phyloP scores from a whole-genome alignment of 2,113 vertebrate species.

The Pomatostomus ruficeps region DNA sequence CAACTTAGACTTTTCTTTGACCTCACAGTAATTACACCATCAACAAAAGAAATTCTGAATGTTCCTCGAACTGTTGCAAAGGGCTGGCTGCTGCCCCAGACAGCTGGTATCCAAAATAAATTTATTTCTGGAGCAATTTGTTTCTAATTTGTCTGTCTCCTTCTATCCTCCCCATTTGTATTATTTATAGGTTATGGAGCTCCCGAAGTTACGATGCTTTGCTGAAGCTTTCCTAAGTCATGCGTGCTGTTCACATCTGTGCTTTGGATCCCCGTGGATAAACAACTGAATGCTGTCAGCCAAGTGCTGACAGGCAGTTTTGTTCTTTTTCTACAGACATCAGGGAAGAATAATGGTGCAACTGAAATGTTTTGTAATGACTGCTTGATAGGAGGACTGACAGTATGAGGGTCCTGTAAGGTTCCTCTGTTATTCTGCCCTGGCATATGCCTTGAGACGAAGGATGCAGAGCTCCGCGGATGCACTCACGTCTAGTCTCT shows the following conservation, averaged over 20 bases:
- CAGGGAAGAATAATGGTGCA: neutral
- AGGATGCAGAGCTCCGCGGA: fast-evolving
- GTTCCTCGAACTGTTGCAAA: neutral
- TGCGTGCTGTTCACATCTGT: neutral
- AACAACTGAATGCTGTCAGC: neutral
- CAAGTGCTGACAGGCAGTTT: neutral
- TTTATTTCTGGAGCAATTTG: neutral
- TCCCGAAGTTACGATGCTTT: neutral
- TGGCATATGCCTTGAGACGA: fast-evolving
- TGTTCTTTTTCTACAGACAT: neutral
- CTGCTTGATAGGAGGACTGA: neutral
- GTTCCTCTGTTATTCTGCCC: neutral
- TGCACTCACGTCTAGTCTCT: fast-evolving
- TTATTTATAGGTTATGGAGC: neutral
- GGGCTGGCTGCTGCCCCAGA: neutral
- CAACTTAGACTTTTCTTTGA: neutral
- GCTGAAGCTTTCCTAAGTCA: neutral
- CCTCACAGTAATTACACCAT: neutral
- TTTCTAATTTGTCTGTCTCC: neutral
- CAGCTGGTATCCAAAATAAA: neutral
- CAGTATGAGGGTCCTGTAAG: neutral
- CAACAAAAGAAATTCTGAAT: neutral
- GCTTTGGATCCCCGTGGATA: neutral
- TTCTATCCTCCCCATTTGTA: neutral
- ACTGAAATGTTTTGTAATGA: neutral